Conservation (phyloP, 1,140 invertebrate species). For the Metopolophium dirhodum region DNA sequence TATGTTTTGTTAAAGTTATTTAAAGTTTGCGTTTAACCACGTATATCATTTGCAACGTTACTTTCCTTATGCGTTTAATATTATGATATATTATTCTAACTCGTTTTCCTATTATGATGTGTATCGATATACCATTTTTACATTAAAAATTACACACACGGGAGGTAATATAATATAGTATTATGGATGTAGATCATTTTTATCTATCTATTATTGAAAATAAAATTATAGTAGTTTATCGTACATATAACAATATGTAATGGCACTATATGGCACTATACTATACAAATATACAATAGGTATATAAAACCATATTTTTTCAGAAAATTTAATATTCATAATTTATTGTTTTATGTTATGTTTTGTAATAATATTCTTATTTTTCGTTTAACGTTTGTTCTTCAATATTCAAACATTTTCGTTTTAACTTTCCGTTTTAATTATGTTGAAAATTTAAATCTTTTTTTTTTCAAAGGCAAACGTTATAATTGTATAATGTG, state of each 20-base stretch:
- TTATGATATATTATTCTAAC: neutral
- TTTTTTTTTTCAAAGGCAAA: neutral
- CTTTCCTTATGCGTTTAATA: neutral
- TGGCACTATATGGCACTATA: too few relatives aligned
- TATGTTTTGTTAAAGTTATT: neutral
- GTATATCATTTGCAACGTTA: neutral
- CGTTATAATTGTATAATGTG: neutral
- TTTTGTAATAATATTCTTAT: neutral
- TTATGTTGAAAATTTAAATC: neutral
- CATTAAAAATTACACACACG: neutral
- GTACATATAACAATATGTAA: neutral
- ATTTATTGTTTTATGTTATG: too few relatives aligned
- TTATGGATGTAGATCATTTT: neutral
- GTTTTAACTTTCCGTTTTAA: neutral
- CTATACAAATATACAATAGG: too few relatives aligned
- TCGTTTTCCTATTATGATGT: neutral
- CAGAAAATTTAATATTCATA: neutral
- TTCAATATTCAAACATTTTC: too few relatives aligned
- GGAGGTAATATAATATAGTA: neutral
- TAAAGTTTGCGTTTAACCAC: neutral
- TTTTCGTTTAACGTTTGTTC: neutral
- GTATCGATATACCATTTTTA: neutral
- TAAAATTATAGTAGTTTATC: neutral
- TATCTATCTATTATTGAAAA: neutral
- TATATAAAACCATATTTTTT: neutral